Evolutionary conservation across 2,888 invertebrate species (phyloP), one percentile per base, ranked within the genome.

Genomic region (Stenotaenia linearis): DNA sequence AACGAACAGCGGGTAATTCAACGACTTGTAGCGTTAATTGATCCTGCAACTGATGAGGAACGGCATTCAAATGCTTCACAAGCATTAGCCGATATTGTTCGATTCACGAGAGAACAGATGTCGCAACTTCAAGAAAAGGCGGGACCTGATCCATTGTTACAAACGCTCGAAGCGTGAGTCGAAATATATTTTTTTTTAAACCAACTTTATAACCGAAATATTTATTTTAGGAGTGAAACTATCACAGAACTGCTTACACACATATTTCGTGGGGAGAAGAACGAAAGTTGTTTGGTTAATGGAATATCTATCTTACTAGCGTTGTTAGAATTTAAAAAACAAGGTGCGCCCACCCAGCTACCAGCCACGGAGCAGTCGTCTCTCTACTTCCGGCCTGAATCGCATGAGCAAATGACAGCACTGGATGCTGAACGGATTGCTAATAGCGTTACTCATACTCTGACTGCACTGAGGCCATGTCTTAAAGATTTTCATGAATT

Each of bases 1-100:
- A 93, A 93, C 86, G 93, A 93, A 86, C 92, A 96, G 87, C 90
- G 92, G 86, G 90, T 97, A 85, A 91, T 97, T 82, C 93, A 94
- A 88, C 91, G 91, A 86, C 89, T 97, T 85, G 89, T 91, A 81
- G 89, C 87, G 82, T 86, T 91, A 83, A 88, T 91, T 84, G 89
- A 91, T 84, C 90, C 91, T 82, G 89, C 90, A 82, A 87, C 90
- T 83, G 91, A 92, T 84, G 89, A 90, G 84, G 92, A 92, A 84
- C 91, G 92, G 84, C 94, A 96, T 85, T 90, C 90, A 84, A 96
- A 96, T 89, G 94, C 94, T 84, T 91, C 95, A 84, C 93, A 94
- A 88, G 90, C 96, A 87, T 90, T 97, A 84, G 92, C 93, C 88
- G 95, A 96, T 88, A 91, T 96, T 85, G 90, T 95, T 83, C 89